These are phyloP conservation scores for Drosophila tripunctata DNA, from an alignment of 2,888 invertebrate species.

Conservation along the genomic window DNA sequence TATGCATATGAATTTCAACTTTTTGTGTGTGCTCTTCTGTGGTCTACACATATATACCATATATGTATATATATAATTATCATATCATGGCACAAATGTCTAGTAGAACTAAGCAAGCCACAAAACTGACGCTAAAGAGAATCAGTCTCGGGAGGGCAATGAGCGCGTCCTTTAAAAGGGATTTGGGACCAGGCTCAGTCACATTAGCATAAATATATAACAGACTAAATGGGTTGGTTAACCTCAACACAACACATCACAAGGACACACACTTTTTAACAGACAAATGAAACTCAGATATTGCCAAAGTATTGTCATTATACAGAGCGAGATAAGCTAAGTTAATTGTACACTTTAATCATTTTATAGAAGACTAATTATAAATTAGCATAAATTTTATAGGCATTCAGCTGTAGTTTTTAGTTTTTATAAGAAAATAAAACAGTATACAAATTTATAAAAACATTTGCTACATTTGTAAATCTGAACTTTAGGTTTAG, in stretches of 20 bases:
- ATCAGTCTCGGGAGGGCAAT: constrained; percentile 64
- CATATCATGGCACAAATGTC: constrained; percentile 57
- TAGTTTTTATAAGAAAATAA: neutral
- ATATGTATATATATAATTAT: constrained; percentile 55
- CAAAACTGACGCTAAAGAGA: constrained; percentile 11
- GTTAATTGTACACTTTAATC: neutral
- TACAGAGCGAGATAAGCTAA: neutral
- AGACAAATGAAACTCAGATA: constrained; percentile 22
- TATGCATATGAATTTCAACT: constrained; percentile 71
- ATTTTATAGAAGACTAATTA: neutral
- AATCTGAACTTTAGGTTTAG: too few relatives aligned
- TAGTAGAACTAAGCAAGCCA: neutral
- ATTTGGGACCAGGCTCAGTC: constrained; percentile 44
- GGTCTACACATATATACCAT: constrained; percentile 5
- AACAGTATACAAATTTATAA: too few relatives aligned
- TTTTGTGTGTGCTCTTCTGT: constrained; percentile 66
- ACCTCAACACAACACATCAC: too few relatives aligned
- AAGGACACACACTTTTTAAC: neutral
- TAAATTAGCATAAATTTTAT: neutral
- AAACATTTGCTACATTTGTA: too few relatives aligned
- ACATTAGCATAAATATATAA: constrained; percentile 61
- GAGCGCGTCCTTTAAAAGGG: constrained; percentile 60
- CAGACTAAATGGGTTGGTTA: constrained; percentile 5
- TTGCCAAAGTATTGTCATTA: neutral
- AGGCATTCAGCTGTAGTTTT: neutral